Evolutionary conservation across 2,888 invertebrate species (phyloP), one percentile per base, ranked within the genome.

Genomic region (Zhuqinia jingwanae): DNA sequence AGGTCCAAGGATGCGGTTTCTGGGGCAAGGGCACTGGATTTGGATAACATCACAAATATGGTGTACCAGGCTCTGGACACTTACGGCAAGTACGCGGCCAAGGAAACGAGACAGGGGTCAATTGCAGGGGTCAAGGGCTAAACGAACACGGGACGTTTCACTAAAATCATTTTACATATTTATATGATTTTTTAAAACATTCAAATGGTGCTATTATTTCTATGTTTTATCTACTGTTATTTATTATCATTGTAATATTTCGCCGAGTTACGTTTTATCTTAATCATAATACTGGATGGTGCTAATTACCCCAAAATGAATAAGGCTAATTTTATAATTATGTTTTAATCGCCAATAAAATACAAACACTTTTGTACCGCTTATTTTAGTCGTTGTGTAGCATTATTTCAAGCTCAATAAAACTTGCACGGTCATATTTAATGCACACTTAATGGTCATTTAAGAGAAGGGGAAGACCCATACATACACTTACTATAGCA

Each of bases 1-100:
- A 88, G 85, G 65, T 79, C 87, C 27, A 87, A 86, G 81, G 86
- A 89, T 15, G 63, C 83, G 11, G 83, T 87, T 10, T 47, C 83
- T 11, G 89, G 87, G 20, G 84, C 36, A 22, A 89, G 84, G 63
- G 36, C 89, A 1, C n/a, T 91, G 65, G 90, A 91, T 70, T 76
- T 91, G 73, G 89, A 91, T 63, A 78, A 87, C 42, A 25, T 91
- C 53, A 90, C 91, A 11, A 87, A 88, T n/a, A 70, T 89, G 50
- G 90, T 90, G 3, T 89, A 90, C 80, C 79, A 86, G 20, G 91
- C 91, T 13, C 47, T 91, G 5, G 91, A 91, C 42, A 81, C 88
- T 10, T 91, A 90, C 45, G 88, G 83, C 6, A 89, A 83, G 27
- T 84, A 70, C 63, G 84, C 82, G 0, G 85, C 75, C 0, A 89